Conservation (phyloP, 2,888 invertebrate species). For the Nowickia ferox region DNA sequence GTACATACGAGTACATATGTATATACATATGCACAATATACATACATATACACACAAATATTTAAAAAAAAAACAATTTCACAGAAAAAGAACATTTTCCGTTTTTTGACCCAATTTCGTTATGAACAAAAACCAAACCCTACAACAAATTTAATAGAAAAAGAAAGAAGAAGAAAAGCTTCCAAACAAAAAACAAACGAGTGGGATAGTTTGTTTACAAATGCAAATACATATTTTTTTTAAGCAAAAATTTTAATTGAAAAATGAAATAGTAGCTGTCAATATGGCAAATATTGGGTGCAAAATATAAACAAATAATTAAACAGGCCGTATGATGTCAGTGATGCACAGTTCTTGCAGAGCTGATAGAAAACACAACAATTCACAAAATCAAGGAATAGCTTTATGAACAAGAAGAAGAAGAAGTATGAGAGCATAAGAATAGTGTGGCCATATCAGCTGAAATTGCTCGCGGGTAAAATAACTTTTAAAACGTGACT, state of each 20-base stretch:
- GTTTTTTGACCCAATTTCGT: conserved; percentile 41
- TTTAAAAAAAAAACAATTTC: too few relatives aligned
- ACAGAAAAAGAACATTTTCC: neutral
- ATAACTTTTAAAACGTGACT: too few relatives aligned
- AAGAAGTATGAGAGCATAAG: too few relatives aligned
- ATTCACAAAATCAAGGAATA: neutral
- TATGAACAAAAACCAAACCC: neutral
- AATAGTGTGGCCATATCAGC: too few relatives aligned
- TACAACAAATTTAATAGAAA: conserved; percentile 17
- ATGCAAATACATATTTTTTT: neutral
- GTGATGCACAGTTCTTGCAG: neutral
- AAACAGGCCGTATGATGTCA: neutral
- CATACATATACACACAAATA: neutral
- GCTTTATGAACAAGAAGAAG: too few relatives aligned
- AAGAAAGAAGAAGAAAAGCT: neutral
- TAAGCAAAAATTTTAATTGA: conserved; percentile 22
- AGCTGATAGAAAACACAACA: neutral
- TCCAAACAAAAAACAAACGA: neutral
- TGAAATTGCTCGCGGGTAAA: too few relatives aligned
- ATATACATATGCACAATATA: neutral
- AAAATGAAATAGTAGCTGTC: conserved; percentile 7
- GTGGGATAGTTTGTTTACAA: conserved; percentile 7
- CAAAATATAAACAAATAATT: conserved; percentile 10
- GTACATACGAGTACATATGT: too few relatives aligned
- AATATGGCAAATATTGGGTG: conserved; percentile 33